phyloP scores from a whole-genome alignment of 1,140 invertebrate genomes.

The Solenopsis invicta region DNA sequence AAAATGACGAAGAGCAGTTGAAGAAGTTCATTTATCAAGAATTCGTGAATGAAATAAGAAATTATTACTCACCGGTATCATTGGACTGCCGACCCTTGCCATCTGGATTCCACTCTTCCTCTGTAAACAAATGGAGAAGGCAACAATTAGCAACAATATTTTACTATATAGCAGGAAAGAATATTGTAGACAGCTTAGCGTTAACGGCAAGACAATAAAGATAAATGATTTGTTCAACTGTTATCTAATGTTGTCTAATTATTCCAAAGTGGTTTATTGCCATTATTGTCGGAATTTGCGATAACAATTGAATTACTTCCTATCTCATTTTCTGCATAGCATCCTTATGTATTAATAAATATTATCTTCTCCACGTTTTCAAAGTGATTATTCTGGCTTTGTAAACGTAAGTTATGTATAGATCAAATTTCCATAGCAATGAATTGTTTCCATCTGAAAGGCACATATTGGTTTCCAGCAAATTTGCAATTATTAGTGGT shows the following conservation, averaged over 20 bases:
- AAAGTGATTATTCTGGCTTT: neutral
- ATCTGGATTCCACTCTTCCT: conserved; percentile 87
- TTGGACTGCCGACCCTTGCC: conserved; percentile 85
- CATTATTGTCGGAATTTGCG: neutral
- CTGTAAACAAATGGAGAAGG: conserved; percentile 81
- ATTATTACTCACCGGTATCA: conserved; percentile 83
- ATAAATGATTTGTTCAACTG: neutral
- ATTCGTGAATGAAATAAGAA: conserved; percentile 3
- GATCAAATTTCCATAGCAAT: neutral
- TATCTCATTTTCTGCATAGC: neutral
- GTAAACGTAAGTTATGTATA: neutral
- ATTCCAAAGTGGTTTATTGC: too few species aligned
- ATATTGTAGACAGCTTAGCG: neutral
- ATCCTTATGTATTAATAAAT: neutral
- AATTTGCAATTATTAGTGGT: conserved; percentile 56
- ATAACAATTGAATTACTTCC: neutral
- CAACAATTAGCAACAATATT: conserved; percentile 28
- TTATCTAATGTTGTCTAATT: neutral
- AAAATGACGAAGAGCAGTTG: neutral
- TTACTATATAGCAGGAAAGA: neutral
- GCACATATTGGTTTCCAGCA: conserved; percentile 28
- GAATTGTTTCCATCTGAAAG: neutral
- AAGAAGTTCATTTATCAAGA: neutral
- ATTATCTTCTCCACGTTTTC: neutral
- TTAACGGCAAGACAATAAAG: neutral